phyloP scores from a whole-genome alignment of 2,888 invertebrate genomes.

The Melieria crassipennis region DNA sequence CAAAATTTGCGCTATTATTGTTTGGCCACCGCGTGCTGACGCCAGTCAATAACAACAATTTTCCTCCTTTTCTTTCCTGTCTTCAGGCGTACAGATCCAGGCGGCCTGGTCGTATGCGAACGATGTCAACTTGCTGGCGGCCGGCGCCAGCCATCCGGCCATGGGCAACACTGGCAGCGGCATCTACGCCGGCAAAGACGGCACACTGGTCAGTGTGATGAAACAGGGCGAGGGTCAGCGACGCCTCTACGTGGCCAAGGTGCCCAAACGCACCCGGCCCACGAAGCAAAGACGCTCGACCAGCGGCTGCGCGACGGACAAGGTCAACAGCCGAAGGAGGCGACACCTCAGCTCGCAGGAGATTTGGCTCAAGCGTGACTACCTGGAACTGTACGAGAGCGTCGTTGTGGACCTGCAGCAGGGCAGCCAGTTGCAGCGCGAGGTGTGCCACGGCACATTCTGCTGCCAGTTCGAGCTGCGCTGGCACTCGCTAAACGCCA shows the following conservation, averaged over 20 bases:
- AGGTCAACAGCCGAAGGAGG: too few relatives aligned
- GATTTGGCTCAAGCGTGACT: conserved; percentile 52
- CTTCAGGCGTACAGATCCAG: conserved; percentile 71
- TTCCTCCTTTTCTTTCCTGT: too few relatives aligned
- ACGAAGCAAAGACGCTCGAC: conserved; percentile 23
- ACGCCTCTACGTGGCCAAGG: conserved; percentile 50
- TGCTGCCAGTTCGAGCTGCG: conserved; percentile 55
- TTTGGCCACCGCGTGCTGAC: too few relatives aligned
- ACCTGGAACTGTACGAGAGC: conserved; percentile 47
- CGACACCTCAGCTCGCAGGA: conserved; percentile 16
- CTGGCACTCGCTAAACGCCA: conserved; percentile 33
- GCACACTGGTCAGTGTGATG: conserved; percentile 51
- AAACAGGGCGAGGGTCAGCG: conserved; percentile 48
- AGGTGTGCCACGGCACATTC: conserved; percentile 44
- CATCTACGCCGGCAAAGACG: conserved; percentile 71
- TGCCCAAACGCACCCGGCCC: conserved; percentile 47
- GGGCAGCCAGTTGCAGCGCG: conserved; percentile 5
- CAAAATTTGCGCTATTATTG: too few relatives aligned
- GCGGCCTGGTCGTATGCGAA: conserved; percentile 75
- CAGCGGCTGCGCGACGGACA: not conserved
- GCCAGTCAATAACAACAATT: too few relatives aligned
- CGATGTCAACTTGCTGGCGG: conserved; percentile 75
- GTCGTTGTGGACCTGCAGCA: conserved; percentile 30
- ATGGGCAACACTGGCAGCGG: conserved; percentile 78
- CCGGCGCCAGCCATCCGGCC: conserved; percentile 74